Conservation (phyloP, 2,888 invertebrate species). For the Chalcosyrphus nemorum region DNA sequence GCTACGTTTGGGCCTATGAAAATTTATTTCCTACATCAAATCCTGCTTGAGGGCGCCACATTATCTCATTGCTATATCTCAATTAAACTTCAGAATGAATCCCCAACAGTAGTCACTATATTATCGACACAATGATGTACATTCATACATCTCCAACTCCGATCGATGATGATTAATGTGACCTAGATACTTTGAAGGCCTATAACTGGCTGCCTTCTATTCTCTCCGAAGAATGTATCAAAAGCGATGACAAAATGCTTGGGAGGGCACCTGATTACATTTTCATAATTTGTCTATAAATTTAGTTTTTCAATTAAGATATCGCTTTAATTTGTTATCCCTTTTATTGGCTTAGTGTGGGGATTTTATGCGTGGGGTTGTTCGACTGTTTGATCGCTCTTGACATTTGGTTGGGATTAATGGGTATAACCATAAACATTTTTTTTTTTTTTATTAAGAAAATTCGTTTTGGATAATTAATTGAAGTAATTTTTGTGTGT, state of each 20-base stretch:
- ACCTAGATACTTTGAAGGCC: slow-evolving; percentile 3
- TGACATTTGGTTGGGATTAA: not conserved
- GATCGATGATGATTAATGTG: not conserved
- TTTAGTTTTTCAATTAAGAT: slow-evolving; percentile 9
- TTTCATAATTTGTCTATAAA: slow-evolving; percentile 24
- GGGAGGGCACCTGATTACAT: not conserved
- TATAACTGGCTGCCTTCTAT: not conserved
- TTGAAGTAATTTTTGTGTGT: slow-evolving; percentile 16
- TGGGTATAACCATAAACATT: not conserved
- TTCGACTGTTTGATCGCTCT: not conserved
- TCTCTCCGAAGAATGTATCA: not conserved
- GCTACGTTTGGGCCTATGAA: not conserved
- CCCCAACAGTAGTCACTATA: slow-evolving; percentile 30
- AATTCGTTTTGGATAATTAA: not conserved
- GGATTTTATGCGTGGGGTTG: not conserved
- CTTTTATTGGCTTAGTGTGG: slow-evolving; percentile 12
- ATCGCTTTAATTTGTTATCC: slow-evolving; percentile 14
- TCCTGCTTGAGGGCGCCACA: not conserved
- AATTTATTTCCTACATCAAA: not conserved
- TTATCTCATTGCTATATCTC: slow-evolving; percentile 5
- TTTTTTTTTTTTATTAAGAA: not conserved
- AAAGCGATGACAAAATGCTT: not conserved
- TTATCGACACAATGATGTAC: not conserved
- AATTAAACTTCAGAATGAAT: slow-evolving; percentile 9
- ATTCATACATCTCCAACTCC: not conserved